phyloP scores from a whole-genome alignment of 2,888 invertebrate genomes.

The Polyploca ridens region DNA sequence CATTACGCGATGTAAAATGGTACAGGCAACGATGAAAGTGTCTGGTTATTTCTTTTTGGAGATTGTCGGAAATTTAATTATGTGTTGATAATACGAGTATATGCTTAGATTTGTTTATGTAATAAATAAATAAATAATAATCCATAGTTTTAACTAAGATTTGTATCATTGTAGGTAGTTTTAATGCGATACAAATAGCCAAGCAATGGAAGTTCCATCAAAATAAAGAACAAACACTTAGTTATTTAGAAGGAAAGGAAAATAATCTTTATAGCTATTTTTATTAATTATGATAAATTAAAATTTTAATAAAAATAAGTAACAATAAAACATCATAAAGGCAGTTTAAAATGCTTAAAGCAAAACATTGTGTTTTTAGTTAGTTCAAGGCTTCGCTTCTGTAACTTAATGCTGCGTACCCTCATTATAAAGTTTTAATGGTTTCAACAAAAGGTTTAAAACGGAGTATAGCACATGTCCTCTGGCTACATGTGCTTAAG shows the following conservation, averaged over 20 bases:
- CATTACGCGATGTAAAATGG: slow-evolving; percentile 52
- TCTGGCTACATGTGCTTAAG: neutral
- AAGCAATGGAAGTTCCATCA: too few relatives aligned
- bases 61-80: too few relatives aligned
- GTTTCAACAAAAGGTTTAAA: slow-evolving; percentile 38
- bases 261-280: too few relatives aligned
- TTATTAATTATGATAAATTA: too few relatives aligned
- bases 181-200: too few relatives aligned
- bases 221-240: too few relatives aligned
- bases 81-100: too few relatives aligned
- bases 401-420: slow-evolving; percentile 26
- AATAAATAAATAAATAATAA: too few relatives aligned
- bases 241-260: too few relatives aligned
- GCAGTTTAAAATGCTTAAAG: slow-evolving; percentile 16
- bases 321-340: slow-evolving; percentile 9
- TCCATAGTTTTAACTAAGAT: too few relatives aligned
- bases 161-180: too few relatives aligned
- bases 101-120: too few relatives aligned
- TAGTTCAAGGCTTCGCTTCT: slow-evolving; percentile 17
- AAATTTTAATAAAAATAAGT: neutral
- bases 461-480: slow-evolving; percentile 4
- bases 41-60: slow-evolving; percentile 16
- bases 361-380: slow-evolving; percentile 21
- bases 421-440: slow-evolving; percentile 60
- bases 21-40: slow-evolving; percentile 38